Evolutionary conservation across 1,140 invertebrate species (phyloP).

Genomic region (Drosophila pseudoananassae): DNA sequence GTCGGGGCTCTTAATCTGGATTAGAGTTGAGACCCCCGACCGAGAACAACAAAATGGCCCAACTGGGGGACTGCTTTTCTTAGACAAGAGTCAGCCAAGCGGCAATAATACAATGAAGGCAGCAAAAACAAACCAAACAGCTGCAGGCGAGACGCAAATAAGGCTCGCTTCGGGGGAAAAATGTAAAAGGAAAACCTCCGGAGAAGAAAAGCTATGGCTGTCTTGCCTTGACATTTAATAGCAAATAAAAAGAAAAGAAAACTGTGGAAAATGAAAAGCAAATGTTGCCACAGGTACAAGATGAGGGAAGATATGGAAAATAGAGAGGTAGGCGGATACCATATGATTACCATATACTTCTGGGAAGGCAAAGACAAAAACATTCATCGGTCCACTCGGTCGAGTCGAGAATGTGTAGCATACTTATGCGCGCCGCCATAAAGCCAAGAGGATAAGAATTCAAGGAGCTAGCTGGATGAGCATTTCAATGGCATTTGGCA

Average conservation of each 20-base stretch:
- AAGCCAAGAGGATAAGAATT: conserved; percentile 9
- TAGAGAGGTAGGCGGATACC: not conserved
- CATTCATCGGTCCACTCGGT: conserved; percentile 8
- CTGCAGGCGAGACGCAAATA: conserved; percentile 59
- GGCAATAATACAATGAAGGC: conserved; percentile 64
- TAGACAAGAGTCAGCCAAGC: conserved; percentile 60
- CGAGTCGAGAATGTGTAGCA: conserved; percentile 47
- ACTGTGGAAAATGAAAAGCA: conserved; percentile 36
- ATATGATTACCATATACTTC: conserved; percentile 38
- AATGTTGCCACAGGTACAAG: conserved; percentile 34
- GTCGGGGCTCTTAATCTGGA: conserved; percentile 40
- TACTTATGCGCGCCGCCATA: conserved; percentile 59
- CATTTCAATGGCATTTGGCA: conserved; percentile 42
- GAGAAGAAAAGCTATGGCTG: conserved; percentile 9
- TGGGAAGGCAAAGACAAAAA: not conserved
- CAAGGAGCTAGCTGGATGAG: conserved; percentile 9
- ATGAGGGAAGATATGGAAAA: conserved; percentile 2
- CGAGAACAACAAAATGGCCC: not conserved
- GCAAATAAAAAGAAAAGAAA: not conserved
- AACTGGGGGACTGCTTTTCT: conserved; percentile 3
- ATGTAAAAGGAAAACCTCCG: conserved; percentile 7
- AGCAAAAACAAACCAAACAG: conserved; percentile 40
- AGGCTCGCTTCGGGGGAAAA: conserved; percentile 13
- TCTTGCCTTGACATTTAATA: conserved; percentile 68
- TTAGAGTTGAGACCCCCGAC: conserved; percentile 11